Evolutionary conservation across 2,888 invertebrate genomes (phyloP), one percentile per base, ranked within the genome.

Genomic region (Pollenia amentaria): DNA sequence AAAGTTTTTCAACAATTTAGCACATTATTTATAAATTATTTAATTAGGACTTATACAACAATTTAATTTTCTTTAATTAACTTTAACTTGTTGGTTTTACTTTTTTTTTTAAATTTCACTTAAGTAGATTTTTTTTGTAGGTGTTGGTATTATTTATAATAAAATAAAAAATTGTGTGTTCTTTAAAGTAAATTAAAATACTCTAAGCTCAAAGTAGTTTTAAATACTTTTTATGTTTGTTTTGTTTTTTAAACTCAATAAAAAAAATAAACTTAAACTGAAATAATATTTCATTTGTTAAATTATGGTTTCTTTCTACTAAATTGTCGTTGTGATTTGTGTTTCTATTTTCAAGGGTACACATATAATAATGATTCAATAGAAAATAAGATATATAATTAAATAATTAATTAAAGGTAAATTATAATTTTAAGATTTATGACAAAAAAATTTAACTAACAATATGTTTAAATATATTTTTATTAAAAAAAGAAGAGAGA

Each of bases 1-100:
- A 73, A 14, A 65, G 48, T 72, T 79, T 84, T 79, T 84, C 75
- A 84, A 79, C 84, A 79, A 84, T 84, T 84, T 84, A 84, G 84
- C 79, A 84, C 79, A 79, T 60, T 77, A 42, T 77, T 84, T 79
- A 79, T 60, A 67, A 67, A 72, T 72, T 55, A 77, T 72, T 62
- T 53, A 53, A 51, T 62, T 44, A 79, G 42, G 60, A 70, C 70
- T 70, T 79, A 70, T 38, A 78, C 40, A 78, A 69, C 57, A 60
- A 72, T 62, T 62, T 38, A 16, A 12, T 76, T 77, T 65, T 77
- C 44, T 65, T 69, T 53, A 55, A 29, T 64, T 70, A 60, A 10
- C 12, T 55, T 21, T 46, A 42, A 64, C 16, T 14, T 67, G 10
- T 18, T 21, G 6, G 48, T 69, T 40, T 60, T 69, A 38, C 4